These are phyloP conservation scores for Phrynocephalus guinanensis DNA, from an alignment of 2,797 vertebrate genomes.

Conservation along the genomic window DNA sequence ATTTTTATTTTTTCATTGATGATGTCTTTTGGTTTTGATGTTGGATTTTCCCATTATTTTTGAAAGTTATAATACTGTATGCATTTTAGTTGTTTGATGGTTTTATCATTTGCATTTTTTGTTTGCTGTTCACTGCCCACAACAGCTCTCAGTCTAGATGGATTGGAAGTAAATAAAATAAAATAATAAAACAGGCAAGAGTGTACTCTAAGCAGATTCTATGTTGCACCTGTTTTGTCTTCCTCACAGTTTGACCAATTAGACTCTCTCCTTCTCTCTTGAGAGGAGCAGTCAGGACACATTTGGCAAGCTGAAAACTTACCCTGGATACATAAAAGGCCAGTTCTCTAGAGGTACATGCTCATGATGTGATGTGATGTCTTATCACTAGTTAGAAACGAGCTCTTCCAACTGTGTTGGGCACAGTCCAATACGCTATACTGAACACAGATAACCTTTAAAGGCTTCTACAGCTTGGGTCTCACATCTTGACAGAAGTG, in stretches of 20 bases:
- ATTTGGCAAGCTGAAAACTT: neutral
- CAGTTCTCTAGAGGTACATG: slow-evolving; percentile 2
- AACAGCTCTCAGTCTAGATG: no score
- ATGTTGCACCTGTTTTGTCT: neutral
- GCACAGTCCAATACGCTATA: neutral
- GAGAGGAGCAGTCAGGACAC: neutral
- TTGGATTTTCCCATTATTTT: no score
- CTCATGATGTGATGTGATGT: neutral
- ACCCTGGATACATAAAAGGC: slow-evolving; percentile 19
- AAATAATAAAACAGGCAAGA: neutral
- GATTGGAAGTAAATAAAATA: no score
- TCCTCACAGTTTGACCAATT: neutral
- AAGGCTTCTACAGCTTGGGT: neutral
- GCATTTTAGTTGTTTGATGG: no score
- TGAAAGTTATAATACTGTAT: no score
- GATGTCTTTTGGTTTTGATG: no score
- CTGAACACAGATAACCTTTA: neutral
- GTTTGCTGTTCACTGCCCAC: no score
- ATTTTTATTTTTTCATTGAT: no score
- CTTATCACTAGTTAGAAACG: neutral
- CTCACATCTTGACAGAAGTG: neutral
- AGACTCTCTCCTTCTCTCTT: neutral
- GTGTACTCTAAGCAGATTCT: neutral
- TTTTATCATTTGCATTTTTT: no score
- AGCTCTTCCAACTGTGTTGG: neutral